Percentiles rank a stretch among this genome's conserved stretches.
These are phyloP conservation scores for Kradibia gibbosae DNA, from an alignment of 1,140 invertebrate genomes.

Conservation along the genomic window DNA sequence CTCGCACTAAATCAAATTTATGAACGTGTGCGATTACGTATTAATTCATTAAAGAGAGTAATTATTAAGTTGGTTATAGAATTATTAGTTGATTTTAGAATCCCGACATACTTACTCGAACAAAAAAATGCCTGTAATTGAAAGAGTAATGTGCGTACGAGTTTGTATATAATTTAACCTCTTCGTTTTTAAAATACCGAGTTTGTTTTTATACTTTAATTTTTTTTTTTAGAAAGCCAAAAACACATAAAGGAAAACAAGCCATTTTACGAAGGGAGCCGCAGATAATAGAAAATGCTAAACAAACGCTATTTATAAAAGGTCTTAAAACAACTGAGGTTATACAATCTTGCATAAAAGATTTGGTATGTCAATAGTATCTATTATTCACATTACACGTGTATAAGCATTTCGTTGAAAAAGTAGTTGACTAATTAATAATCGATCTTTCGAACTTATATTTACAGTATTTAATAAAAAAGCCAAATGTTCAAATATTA, in stretches of 20 bases:
- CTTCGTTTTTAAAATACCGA: not conserved
- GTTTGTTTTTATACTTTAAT: constrained; percentile 19
- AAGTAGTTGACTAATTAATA: no score
- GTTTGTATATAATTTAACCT: constrained; percentile 14
- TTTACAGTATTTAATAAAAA: constrained; percentile 85
- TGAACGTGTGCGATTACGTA: no score
- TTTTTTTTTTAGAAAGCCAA: constrained; percentile 82
- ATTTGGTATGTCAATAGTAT: constrained; percentile 79
- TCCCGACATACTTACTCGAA: no score
- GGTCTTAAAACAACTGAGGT: constrained; percentile 87
- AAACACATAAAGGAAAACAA: constrained; percentile 90
- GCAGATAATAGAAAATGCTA: constrained; percentile 91
- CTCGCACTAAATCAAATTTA: no score
- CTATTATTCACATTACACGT: not conserved
- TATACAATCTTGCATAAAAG: constrained; percentile 85
- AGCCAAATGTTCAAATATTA: constrained; percentile 85
- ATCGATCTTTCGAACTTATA: constrained; percentile 52
- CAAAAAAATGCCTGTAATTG: constrained; percentile 66
- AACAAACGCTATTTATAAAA: constrained; percentile 88
- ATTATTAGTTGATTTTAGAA: no score
- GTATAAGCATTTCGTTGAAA: no score
- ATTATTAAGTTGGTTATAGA: no score
- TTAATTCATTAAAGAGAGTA: no score
- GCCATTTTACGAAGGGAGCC: constrained; percentile 86
- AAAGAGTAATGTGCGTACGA: constrained; percentile 70